Evolutionary conservation across 2,113 vertebrate species (phyloP).

Genomic region (Catharus minimus): DNA sequence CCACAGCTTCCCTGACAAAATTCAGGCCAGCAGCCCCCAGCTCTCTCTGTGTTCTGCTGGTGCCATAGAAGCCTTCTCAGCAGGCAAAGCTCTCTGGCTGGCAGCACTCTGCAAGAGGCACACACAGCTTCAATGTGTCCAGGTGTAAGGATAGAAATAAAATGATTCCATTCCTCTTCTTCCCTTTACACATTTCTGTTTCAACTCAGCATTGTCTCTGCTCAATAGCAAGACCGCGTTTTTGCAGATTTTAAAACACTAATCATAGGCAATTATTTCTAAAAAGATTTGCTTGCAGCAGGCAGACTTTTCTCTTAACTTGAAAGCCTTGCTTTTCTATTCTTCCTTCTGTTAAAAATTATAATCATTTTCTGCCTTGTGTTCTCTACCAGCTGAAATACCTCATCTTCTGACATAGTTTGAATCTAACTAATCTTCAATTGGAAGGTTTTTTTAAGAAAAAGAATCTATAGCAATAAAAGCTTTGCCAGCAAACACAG

Average conservation of each 20-base stretch:
- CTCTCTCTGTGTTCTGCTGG: neutral
- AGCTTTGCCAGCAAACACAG: neutral
- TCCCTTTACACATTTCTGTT: conserved; percentile 45
- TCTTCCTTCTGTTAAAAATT: conserved; percentile 33
- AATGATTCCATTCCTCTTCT: neutral
- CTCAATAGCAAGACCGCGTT: conserved; percentile 36
- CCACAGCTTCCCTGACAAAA: neutral
- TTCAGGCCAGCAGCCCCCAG: neutral
- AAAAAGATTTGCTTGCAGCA: conserved; percentile 34
- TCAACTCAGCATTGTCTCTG: conserved; percentile 37
- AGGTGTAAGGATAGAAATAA: conserved; percentile 42
- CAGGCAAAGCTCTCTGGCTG: neutral
- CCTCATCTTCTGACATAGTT: conserved; percentile 25
- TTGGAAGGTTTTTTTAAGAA: neutral
- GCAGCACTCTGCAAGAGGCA: neutral
- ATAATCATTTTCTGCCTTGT: conserved; percentile 38
- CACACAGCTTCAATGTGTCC: neutral
- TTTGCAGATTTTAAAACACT: conserved; percentile 45
- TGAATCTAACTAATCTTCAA: conserved; percentile 23
- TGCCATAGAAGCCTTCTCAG: accelerated
- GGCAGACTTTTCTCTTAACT: conserved; percentile 32
- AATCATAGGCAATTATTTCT: conserved; percentile 43
- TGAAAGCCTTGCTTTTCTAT: conserved; percentile 42
- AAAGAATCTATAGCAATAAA: conserved; percentile 21
- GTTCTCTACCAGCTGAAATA: conserved; percentile 42